phyloP scores from a whole-genome alignment of 2,888 invertebrate species.

The Macrosoma leucophasiata region DNA sequence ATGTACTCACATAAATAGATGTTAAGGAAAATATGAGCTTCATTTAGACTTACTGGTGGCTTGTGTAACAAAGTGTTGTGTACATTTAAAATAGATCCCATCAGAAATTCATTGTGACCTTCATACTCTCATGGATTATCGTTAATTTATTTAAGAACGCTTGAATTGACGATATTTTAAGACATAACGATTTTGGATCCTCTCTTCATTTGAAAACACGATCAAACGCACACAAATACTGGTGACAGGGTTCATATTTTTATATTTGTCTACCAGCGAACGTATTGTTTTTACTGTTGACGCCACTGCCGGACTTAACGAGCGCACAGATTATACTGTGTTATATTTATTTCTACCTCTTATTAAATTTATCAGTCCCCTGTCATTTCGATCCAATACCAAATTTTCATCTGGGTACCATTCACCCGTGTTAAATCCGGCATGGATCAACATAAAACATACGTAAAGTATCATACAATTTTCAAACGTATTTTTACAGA shows the following conservation, averaged over 20 bases:
- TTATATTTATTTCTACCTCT: too few species aligned
- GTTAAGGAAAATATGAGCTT: constrained; percentile 74
- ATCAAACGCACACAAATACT: constrained; percentile 67
- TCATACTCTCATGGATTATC: constrained; percentile 31
- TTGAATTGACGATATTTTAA: constrained; percentile 7
- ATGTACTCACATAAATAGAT: constrained; percentile 57
- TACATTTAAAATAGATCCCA: constrained; percentile 49
- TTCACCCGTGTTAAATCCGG: too few species aligned
- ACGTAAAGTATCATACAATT: constrained; percentile 45
- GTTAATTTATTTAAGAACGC: constrained; percentile 17
- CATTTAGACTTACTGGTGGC: constrained; percentile 71
- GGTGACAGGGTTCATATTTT: constrained; percentile 68
- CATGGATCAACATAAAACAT: too few species aligned
- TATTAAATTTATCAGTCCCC: too few species aligned
- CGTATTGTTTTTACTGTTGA: too few species aligned
- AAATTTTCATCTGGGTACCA: too few species aligned
- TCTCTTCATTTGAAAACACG: too few species aligned
- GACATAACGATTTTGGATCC: constrained; percentile 27
- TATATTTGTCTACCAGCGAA: constrained; percentile 62
- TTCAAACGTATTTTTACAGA: constrained; percentile 52
- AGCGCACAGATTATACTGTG: too few species aligned
- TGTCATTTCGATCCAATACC: too few species aligned
- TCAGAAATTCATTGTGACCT: constrained; percentile 35
- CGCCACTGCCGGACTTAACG: too few species aligned
- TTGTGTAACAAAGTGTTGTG: constrained; percentile 65